Percentiles rank a stretch among this genome's conserved stretches.
phyloP scores from a whole-genome alignment of 2,888 invertebrate genomes.

The Mesochorus sp. region DNA sequence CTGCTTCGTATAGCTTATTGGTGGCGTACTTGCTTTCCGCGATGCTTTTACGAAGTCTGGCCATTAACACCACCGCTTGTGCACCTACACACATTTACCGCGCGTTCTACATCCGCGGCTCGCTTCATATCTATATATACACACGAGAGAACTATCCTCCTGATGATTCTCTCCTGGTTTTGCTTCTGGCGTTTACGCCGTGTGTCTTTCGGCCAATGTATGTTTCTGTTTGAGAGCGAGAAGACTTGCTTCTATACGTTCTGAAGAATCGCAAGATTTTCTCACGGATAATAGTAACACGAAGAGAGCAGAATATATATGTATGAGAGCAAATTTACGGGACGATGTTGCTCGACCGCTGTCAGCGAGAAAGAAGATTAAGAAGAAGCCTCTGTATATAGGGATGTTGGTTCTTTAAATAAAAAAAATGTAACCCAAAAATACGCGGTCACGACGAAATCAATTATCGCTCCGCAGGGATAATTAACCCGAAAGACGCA shows the following conservation, averaged over 20 bases:
- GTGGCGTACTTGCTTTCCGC: conserved; percentile 16
- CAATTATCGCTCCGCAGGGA: background rate
- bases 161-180: conserved; percentile 36
- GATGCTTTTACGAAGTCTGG: conserved; percentile 56
- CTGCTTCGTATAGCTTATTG: background rate
- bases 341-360: background rate
- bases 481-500: conserved; percentile 32
- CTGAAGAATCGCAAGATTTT: conserved; percentile 39
- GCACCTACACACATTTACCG: conserved; percentile 10
- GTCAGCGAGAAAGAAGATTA: background rate
- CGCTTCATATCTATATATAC: background rate
- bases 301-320: too few species aligned
- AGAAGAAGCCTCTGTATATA: background rate
- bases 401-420: background rate
- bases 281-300: conserved; percentile 56
- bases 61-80: conserved; percentile 68
- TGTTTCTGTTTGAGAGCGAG: background rate
- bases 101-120: conserved; percentile 70
- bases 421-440: background rate
- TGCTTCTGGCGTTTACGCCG: background rate
- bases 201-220: background rate
- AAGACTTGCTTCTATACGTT: background rate
- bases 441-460: conserved; percentile 27
- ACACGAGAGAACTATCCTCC: background rate
- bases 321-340: conserved; percentile 11